phyloP scores from a whole-genome alignment of 2,888 invertebrate species.

The Limenitis arthemis region DNA sequence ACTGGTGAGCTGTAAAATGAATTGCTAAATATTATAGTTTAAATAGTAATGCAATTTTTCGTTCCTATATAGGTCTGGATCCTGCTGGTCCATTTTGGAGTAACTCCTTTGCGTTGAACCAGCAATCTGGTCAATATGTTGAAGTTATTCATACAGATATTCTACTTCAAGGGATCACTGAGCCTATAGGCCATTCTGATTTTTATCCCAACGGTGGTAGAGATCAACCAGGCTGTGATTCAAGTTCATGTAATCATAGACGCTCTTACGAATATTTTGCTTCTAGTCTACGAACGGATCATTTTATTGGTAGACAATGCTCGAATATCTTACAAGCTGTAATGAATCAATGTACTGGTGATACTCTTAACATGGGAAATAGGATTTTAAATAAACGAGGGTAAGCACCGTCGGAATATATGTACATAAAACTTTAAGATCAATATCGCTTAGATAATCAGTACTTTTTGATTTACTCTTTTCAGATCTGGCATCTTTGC shows the following conservation, averaged over 20 bases:
- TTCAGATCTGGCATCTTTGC: conserved; percentile 35
- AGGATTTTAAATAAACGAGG: conserved; percentile 36
- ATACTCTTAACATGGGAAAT: conserved; percentile 41
- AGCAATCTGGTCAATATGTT: conserved; percentile 41
- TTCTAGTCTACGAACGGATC: conserved; percentile 40
- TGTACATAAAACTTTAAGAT: too few species aligned
- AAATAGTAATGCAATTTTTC: not conserved
- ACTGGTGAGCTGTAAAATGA: conserved; percentile 28
- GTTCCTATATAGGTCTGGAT: conserved; percentile 41
- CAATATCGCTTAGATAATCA: too few species aligned
- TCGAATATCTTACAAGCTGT: conserved; percentile 35
- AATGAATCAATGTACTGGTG: conserved; percentile 35
- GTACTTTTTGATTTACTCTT: conserved; percentile 8
- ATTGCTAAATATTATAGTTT: not conserved
- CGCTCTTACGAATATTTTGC: too few species aligned
- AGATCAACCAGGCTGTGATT: conserved; percentile 45
- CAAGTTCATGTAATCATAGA: too few species aligned
- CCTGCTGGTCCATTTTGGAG: conserved; percentile 52
- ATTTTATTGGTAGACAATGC: conserved; percentile 41
- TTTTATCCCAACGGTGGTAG: conserved; percentile 60
- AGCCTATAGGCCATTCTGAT: conserved; percentile 41
- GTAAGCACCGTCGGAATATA: conserved; percentile 34
- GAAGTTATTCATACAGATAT: conserved; percentile 58
- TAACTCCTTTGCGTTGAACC: conserved; percentile 38
- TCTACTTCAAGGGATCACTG: conserved; percentile 44